phyloP scores from a whole-genome alignment of 2,888 invertebrate species.

The Epiblema foenella region DNA sequence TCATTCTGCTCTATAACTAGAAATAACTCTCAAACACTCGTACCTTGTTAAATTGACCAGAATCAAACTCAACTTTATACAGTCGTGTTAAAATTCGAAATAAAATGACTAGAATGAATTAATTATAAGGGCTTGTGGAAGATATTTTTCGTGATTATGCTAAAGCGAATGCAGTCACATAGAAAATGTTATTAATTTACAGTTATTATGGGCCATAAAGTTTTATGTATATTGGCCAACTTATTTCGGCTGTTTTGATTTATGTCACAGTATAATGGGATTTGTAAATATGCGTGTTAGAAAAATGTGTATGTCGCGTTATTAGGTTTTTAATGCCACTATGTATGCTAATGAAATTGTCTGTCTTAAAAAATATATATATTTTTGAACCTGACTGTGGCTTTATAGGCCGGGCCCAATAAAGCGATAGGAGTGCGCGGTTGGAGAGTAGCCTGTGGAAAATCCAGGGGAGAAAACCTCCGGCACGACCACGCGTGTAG shows the following conservation, averaged over 20 bases:
- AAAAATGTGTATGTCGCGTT: slow-evolving; percentile 6
- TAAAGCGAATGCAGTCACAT: slow-evolving; percentile 25
- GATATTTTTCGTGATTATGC: not conserved
- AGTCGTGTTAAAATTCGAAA: not conserved
- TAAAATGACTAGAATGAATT: not conserved
- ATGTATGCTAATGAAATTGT: not conserved
- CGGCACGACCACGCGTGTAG: too few relatives aligned
- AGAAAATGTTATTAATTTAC: slow-evolving; percentile 44
- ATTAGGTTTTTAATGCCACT: slow-evolving; percentile 6
- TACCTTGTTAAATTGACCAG: not conserved
- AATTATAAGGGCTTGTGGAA: not conserved
- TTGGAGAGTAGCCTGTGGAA: too few relatives aligned
- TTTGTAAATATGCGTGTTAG: slow-evolving; percentile 24
- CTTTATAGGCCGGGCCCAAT: too few relatives aligned
- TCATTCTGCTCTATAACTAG: slow-evolving; percentile 16
- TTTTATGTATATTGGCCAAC: slow-evolving; percentile 42
- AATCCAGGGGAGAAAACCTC: too few relatives aligned
- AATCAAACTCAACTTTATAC: not conserved
- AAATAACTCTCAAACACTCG: not conserved
- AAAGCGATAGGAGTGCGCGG: too few relatives aligned
- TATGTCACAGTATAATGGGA: slow-evolving; percentile 12
- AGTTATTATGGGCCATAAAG: slow-evolving; percentile 43
- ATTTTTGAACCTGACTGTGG: too few relatives aligned
- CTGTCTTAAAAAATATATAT: too few relatives aligned
- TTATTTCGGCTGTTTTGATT: slow-evolving; percentile 40